These are phyloP conservation scores for Microplitis deprimator DNA, from an alignment of 2,888 invertebrate species.

Conservation along the genomic window DNA sequence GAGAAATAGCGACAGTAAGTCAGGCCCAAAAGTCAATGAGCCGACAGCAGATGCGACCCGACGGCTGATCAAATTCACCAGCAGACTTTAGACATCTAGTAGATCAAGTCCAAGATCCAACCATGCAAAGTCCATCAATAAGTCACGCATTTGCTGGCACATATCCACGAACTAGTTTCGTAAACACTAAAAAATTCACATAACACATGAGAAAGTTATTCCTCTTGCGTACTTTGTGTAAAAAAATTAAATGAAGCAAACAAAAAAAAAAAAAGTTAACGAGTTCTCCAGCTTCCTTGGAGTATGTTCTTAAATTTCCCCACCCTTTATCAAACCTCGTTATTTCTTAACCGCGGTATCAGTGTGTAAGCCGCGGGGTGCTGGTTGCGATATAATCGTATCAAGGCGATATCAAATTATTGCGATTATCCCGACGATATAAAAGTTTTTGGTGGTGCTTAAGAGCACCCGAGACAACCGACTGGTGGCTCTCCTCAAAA, in stretches of 20 bases:
- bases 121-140: no score
- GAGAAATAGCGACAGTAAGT: no score
- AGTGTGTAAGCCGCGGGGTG: slow-evolving; percentile 49
- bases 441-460: slow-evolving; percentile 69
- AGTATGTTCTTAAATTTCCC: slow-evolving; percentile 31
- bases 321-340: slow-evolving; percentile 34
- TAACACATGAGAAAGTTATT: no score
- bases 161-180: no score
- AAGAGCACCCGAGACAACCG: slow-evolving; percentile 70
- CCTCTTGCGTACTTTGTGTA: no score
- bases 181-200: not conserved
- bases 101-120: no score
- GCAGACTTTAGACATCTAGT: no score
- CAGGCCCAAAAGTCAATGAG: no score
- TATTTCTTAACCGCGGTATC: slow-evolving; percentile 39
- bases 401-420: slow-evolving; percentile 70
- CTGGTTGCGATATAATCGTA: slow-evolving; percentile 68
- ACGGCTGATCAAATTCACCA: no score
- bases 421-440: slow-evolving; percentile 69
- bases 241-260: no score
- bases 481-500: slow-evolving; percentile 71
- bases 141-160: no score
- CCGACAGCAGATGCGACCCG: no score
- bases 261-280: not conserved
- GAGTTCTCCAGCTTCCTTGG: not conserved